Conservation (phyloP, 2,797 vertebrate species). For the Danio choprae region DNA sequence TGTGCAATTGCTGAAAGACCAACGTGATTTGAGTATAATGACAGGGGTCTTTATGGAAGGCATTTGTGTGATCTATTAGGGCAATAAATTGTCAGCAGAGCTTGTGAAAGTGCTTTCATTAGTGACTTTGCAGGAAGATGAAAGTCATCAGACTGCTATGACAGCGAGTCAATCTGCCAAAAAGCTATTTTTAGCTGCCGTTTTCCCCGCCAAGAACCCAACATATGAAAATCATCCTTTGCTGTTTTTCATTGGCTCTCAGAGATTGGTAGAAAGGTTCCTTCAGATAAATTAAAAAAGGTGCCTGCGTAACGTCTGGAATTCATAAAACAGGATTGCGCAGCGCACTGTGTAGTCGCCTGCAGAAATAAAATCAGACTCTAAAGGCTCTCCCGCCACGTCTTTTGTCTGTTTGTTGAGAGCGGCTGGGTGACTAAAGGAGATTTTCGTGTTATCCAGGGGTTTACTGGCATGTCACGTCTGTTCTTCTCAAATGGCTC, state of each 20-base stretch:
- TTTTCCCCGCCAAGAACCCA: slow-evolving; percentile 57
- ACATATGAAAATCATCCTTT: slow-evolving; percentile 65
- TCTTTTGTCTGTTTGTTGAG: slow-evolving; percentile 38
- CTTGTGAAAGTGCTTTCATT: slow-evolving; percentile 56
- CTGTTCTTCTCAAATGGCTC: slow-evolving; percentile 38
- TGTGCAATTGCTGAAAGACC: slow-evolving; percentile 53
- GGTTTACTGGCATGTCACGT: slow-evolving; percentile 29
- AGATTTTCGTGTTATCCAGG: slow-evolving; percentile 40
- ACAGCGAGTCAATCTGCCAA: slow-evolving; percentile 61
- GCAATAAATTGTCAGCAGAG: slow-evolving; percentile 52
- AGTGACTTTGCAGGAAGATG: slow-evolving; percentile 59
- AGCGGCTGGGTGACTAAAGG: slow-evolving; percentile 33
- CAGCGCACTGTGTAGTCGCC: neutral
- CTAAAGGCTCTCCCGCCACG: neutral
- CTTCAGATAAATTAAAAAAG: slow-evolving; percentile 10
- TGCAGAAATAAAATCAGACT: slow-evolving; percentile 41
- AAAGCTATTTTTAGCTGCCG: slow-evolving; percentile 68
- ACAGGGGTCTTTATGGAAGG: slow-evolving; percentile 55
- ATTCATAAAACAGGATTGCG: slow-evolving; percentile 34
- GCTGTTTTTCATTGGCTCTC: slow-evolving; percentile 60
- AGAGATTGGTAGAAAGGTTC: neutral
- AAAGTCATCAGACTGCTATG: slow-evolving; percentile 60
- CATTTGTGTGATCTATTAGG: slow-evolving; percentile 63
- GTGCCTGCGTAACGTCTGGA: neutral
- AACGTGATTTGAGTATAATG: slow-evolving; percentile 50